A percentile compares a stretch with the other conserved stretches of the same genome.
Evolutionary conservation across 2,888 invertebrate genomes (phyloP).

Genomic region (Noctua janthe): DNA sequence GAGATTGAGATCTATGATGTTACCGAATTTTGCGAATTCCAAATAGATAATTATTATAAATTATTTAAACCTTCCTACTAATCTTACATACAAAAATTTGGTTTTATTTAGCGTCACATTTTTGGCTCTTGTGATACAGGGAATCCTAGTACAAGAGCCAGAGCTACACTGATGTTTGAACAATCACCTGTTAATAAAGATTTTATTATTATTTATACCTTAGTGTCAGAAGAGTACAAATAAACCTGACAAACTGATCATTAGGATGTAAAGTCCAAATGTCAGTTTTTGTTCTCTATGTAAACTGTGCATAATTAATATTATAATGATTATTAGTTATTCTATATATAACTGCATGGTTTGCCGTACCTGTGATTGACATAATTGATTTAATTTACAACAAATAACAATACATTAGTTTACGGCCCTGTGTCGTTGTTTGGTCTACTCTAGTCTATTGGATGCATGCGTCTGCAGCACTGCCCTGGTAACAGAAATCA

Average conservation of each 20-base stretch:
- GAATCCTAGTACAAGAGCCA: no score
- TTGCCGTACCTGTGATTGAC: not conserved
- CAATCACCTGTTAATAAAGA: no score
- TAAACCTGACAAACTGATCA: not conserved
- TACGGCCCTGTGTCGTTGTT: not conserved
- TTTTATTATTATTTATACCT: no score
- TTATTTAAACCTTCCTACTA: not conserved
- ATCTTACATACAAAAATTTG: not conserved
- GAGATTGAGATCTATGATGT: not conserved
- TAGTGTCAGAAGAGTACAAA: not conserved
- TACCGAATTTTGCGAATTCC: not conserved
- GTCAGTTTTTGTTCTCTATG: conserved; percentile 18
- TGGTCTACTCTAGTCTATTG: not conserved
- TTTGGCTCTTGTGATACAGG: no score
- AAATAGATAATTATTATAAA: not conserved
- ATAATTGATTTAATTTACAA: not conserved
- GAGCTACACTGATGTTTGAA: no score
- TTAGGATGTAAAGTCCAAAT: conserved; percentile 11
- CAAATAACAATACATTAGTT: conserved; percentile 4
- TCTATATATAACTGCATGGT: not conserved
- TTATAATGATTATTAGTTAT: not conserved
- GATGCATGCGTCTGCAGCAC: not conserved
- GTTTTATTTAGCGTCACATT: not conserved
- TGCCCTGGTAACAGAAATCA: not conserved
- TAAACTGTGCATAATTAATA: conserved; percentile 6